phyloP scores from a whole-genome alignment of 2,888 invertebrate species.

The Xanthia icteritia region DNA sequence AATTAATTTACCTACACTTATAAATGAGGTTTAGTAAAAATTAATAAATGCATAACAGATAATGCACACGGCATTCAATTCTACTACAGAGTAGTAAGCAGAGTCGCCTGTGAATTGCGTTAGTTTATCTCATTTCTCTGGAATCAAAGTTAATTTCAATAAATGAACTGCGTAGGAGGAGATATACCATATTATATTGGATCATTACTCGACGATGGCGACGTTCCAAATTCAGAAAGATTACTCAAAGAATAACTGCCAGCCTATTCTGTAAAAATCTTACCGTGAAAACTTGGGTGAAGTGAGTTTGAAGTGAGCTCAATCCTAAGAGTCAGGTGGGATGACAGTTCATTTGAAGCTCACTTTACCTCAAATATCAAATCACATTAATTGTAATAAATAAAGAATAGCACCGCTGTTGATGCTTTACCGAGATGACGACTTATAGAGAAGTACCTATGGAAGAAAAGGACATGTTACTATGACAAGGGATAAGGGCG shows the following conservation, averaged over 20 bases:
- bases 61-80: constrained; percentile 1
- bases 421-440: neutral
- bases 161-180: neutral
- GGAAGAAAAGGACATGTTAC: no score
- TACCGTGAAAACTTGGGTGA: neutral
- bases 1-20: neutral
- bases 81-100: constrained; percentile 33
- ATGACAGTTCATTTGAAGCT: neutral
- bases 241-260: neutral
- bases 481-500: no score
- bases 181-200: neutral
- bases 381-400: no score
- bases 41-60: neutral
- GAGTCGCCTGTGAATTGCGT: constrained; percentile 1
- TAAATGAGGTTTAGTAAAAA: constrained; percentile 3
- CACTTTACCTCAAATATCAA: no score
- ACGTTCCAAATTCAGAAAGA: neutral
- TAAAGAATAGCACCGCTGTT: neutral
- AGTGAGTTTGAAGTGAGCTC: neutral
- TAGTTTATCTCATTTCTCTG: neutral
- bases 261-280: neutral
- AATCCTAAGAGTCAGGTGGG: neutral
- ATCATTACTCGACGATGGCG: neutral
- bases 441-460: no score
- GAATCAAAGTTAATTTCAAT: neutral